phyloP scores from a whole-genome alignment of 2,888 invertebrate genomes.

The Oegoconia quadripuncta region DNA sequence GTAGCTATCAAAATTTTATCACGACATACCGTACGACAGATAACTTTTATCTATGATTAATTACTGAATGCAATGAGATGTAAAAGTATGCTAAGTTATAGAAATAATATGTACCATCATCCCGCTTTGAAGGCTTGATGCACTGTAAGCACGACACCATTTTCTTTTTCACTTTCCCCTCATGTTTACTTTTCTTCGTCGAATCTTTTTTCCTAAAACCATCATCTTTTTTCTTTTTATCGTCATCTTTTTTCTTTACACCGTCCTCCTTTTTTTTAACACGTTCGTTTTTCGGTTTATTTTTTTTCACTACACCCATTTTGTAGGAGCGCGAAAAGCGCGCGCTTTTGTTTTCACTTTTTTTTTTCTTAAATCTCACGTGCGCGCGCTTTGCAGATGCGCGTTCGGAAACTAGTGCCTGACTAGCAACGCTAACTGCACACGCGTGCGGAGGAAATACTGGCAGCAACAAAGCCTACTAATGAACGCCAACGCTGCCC shows the following conservation, averaged over 20 bases:
- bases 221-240: constrained; percentile 33
- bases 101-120: constrained; percentile 60
- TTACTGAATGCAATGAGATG: no score
- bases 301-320: constrained; percentile 73
- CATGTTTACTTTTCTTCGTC: no score
- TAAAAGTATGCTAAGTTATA: no score
- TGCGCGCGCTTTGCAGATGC: constrained; percentile 53
- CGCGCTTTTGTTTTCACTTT: constrained; percentile 30
- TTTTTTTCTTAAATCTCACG: constrained; percentile 32
- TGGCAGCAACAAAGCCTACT: constrained; percentile 49
- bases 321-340: constrained; percentile 40
- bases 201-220: constrained; percentile 56
- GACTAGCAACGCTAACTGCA: constrained; percentile 74
- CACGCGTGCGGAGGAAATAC: constrained; percentile 63
- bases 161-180: constrained; percentile 72
- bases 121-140: constrained; percentile 61
- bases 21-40: no score
- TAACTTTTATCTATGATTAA: no score
- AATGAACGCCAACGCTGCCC: constrained; percentile 32
- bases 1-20: no score
- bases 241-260: constrained; percentile 19
- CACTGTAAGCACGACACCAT: constrained; percentile 75
- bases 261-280: constrained; percentile 32
- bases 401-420: constrained; percentile 72
- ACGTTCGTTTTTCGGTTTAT: constrained; percentile 43